phyloP scores from a whole-genome alignment of 2,888 invertebrate species.

The Euproctis similis region DNA sequence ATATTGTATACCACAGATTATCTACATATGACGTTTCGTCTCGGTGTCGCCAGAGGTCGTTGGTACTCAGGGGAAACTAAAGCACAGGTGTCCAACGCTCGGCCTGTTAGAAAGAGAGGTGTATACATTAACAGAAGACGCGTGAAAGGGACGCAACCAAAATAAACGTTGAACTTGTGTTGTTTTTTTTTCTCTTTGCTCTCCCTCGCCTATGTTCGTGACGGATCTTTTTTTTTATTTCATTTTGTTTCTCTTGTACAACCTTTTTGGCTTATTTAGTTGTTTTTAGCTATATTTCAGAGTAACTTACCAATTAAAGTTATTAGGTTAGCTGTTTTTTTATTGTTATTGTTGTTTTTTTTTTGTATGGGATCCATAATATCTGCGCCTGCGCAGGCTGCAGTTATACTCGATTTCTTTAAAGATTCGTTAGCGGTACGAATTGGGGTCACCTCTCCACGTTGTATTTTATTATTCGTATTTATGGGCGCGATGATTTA shows the following conservation, averaged over 20 bases:
- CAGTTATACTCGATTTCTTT: conserved; percentile 4
- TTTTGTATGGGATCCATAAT: conserved; percentile 16
- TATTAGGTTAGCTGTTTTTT: conserved; percentile 35
- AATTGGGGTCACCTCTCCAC: conserved; percentile 10
- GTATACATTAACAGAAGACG: conserved; percentile 29
- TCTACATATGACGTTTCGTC: conserved; percentile 43
- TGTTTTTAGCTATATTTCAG: conserved; percentile 71
- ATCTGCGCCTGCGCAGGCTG: conserved; percentile 20
- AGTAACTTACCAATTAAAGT: conserved; percentile 46
- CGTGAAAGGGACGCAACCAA: conserved; percentile 62
- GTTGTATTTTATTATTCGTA: conserved; percentile 6
- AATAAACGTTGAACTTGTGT: conserved; percentile 76
- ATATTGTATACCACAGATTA: conserved; percentile 28
- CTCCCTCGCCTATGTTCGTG: conserved; percentile 76
- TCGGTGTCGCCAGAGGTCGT: conserved; percentile 61
- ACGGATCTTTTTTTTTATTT: conserved; percentile 63
- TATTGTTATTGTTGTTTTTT: conserved; percentile 26
- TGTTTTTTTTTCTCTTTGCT: conserved; percentile 64
- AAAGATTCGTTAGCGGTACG: conserved; percentile 6
- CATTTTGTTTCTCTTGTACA: conserved; percentile 58
- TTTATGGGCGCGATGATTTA: conserved; percentile 8
- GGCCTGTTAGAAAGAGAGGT: conserved; percentile 49
- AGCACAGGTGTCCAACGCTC: conserved; percentile 77
- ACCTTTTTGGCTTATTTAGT: conserved; percentile 69
- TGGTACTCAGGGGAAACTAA: conserved; percentile 76